A percentile compares a stretch with the other conserved stretches of the same genome.
Evolutionary conservation across 2,888 invertebrate genomes (phyloP).

Genomic region (Philhelius pedissequus): DNA sequence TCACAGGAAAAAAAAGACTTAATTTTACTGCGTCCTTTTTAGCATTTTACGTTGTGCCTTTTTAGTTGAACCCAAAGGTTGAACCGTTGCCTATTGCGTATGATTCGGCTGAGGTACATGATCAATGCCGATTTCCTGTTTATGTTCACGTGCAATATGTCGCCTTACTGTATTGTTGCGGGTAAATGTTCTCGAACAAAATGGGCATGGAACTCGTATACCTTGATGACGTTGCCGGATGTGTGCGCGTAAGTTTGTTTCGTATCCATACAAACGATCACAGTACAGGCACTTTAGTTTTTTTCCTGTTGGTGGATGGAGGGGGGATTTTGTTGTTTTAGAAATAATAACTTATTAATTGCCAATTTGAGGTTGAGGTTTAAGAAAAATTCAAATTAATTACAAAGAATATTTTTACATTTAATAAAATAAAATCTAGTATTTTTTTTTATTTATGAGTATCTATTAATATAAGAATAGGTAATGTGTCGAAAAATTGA

Average conservation of each 20-base stretch:
- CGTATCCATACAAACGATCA: constrained; percentile 94
- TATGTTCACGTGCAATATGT: constrained; percentile 94
- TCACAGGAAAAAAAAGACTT: not conserved
- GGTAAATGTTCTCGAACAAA: constrained; percentile 93
- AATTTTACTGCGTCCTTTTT: constrained; percentile 64
- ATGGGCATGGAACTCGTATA: constrained; percentile 94
- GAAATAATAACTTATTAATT: constrained; percentile 66
- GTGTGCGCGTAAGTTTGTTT: constrained; percentile 94
- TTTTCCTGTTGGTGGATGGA: constrained; percentile 83
- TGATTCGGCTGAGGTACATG: constrained; percentile 75
- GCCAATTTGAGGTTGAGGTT: constrained; percentile 67
- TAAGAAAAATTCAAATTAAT: constrained; percentile 43
- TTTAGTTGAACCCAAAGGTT: constrained; percentile 32
- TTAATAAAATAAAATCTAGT: not conserved
- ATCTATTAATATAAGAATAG: not conserved
- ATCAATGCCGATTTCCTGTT: constrained; percentile 81
- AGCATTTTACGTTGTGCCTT: constrained; percentile 59
- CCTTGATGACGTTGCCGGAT: constrained; percentile 95
- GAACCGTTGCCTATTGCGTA: constrained; percentile 76
- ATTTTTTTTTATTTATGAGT: not conserved
- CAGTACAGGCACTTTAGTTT: constrained; percentile 95
- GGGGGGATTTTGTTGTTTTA: constrained; percentile 68
- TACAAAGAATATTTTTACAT: constrained; percentile 6
- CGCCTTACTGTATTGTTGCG: constrained; percentile 94
- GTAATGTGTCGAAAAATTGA: not conserved